phyloP scores from a whole-genome alignment of 1,140 invertebrate species.

The Drosophila saltans region DNA sequence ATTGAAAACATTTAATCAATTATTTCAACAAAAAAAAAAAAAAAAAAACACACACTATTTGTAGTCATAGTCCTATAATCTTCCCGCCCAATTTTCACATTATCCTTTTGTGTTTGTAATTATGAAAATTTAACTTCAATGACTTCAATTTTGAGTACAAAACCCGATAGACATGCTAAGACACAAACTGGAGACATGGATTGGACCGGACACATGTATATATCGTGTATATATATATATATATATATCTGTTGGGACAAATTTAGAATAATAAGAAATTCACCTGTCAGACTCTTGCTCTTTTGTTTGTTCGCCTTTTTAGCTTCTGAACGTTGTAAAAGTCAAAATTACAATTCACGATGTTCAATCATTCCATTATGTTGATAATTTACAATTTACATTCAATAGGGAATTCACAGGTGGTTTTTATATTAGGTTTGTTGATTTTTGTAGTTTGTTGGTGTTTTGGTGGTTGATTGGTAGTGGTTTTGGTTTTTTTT shows the following conservation, averaged over 20 bases:
- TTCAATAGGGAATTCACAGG: constrained; percentile 23
- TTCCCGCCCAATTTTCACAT: background rate
- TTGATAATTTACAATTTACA: constrained; percentile 31
- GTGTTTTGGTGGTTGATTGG: constrained; percentile 46
- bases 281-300: constrained; percentile 94
- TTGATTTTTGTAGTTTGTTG: constrained; percentile 42
- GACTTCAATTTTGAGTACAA: background rate
- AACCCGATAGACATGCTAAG: background rate
- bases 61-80: background rate
- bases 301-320: constrained; percentile 92
- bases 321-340: constrained; percentile 87
- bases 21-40: no score
- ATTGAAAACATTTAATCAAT: constrained; percentile 9
- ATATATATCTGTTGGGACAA: background rate
- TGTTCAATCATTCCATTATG: constrained; percentile 36
- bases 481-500: constrained; percentile 42
- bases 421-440: constrained; percentile 35
- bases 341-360: constrained; percentile 32
- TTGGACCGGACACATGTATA: background rate
- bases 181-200: background rate
- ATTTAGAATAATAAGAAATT: constrained; percentile 69
- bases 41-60: no score
- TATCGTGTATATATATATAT: no score
- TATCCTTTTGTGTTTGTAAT: background rate
- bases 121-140: constrained; percentile 1